Evolutionary conservation across 2,797 vertebrate genomes (phyloP), one percentile per base, ranked within the genome.

Genomic region (Esox lucius): DNA sequence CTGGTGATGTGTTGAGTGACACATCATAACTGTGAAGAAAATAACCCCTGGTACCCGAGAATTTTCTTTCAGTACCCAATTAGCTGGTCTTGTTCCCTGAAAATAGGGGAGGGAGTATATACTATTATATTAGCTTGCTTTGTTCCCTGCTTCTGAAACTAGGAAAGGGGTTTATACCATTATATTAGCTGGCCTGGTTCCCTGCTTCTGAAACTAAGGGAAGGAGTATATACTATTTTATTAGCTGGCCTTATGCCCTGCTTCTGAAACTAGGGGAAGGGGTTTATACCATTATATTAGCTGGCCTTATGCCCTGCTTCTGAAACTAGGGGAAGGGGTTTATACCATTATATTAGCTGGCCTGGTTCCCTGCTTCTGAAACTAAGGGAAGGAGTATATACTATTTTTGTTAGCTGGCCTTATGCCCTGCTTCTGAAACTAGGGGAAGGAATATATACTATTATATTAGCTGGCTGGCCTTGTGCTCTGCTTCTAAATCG

Each of bases 1-100:
- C 80, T 84, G 80, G 81, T 77, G 3, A 67, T 49, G 87, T 86
- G 87, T 51, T 17, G 88, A 90, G 76, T 89, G 90, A 94, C 86
- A 87, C 81, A 92, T 87, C 90, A 88, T 87, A 90, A 85, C 70
- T 84, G 74, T 90, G 87, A 91, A 82, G 78, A 84, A 87, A 86
- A 86, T 74, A 70, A 92, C 91, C 90, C 80, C 78, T 33, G 68
- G 56, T 77, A 75, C 85, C 79, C 70, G 31, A 78, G 35, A 39
- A 17, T 17, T 19, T 91, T 88, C 80, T 77, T n/a, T 22, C 39
- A 64, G 56, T 77, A 75, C 83, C 81, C 81, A 92, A 90, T 92
- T 89, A 90, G 79, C 82, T 82, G 86, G n/a, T n/a, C n/a, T n/a
- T n/a, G n/a, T n/a, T n/a, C n/a, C n/a, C n/a, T n/a, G n/a, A n/a